These are phyloP conservation scores for Leptopterna dolabrata DNA, from an alignment of 2,888 invertebrate genomes.

Conservation along the genomic window DNA sequence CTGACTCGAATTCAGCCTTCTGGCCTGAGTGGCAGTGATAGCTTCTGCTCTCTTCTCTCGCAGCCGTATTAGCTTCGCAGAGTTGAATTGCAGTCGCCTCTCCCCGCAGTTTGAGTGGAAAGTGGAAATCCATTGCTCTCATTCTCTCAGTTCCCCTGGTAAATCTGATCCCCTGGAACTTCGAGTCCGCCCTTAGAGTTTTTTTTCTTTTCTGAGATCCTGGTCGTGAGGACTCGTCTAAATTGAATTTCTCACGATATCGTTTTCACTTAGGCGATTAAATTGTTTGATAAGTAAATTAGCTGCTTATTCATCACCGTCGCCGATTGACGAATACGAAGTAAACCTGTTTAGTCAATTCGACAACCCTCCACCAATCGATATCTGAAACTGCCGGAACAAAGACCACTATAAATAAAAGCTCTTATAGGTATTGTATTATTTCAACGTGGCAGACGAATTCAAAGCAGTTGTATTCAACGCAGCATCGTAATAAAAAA, in stretches of 20 bases:
- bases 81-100: neutral
- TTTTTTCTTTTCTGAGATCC: neutral
- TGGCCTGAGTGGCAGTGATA: neutral
- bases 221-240: neutral
- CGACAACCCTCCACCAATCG: too few relatives aligned
- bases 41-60: neutral
- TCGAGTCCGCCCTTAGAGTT: neutral
- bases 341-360: too few relatives aligned
- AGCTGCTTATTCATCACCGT: too few relatives aligned
- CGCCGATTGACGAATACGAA: too few relatives aligned
- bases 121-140: neutral
- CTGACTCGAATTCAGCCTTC: neutral
- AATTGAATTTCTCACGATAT: neutral
- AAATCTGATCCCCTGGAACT: conserved; percentile 7
- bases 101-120: neutral
- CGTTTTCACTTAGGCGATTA: too few relatives aligned
- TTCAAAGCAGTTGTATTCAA: too few relatives aligned
- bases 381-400: too few relatives aligned
- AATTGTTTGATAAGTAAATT: too few relatives aligned
- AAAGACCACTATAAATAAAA: too few relatives aligned
- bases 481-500: too few relatives aligned
- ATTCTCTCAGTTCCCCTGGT: neutral
- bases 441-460: too few relatives aligned
- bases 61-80: conserved; percentile 1
- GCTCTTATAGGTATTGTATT: too few relatives aligned